phyloP scores from a whole-genome alignment of 2,113 vertebrate genomes.

The Odocoileus virginianus region DNA sequence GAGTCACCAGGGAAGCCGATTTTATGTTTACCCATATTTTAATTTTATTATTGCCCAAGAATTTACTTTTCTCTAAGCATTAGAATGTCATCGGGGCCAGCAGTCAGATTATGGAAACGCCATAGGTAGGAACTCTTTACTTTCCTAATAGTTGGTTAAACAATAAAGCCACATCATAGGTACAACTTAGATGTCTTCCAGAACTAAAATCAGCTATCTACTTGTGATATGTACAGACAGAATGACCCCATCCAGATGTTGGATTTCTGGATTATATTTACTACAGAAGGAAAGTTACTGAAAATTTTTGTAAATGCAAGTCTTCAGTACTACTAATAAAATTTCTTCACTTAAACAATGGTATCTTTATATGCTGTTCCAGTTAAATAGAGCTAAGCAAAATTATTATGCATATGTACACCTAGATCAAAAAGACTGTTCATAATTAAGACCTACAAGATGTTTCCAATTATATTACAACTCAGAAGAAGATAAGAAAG shows the following conservation, averaged over 20 bases:
- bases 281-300: background rate
- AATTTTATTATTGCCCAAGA: background rate
- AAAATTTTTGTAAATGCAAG: background rate
- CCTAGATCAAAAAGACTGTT: background rate
- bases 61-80: background rate
- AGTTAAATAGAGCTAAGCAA: background rate
- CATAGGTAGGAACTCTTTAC: background rate
- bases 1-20: background rate
- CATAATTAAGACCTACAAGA: background rate
- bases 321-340: background rate
- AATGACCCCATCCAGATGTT: accelerated
- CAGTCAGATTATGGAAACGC: background rate
- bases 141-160: background rate
- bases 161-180: background rate
- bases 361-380: background rate
- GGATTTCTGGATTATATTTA: background rate
- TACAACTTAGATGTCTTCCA: background rate
- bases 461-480: background rate
- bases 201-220: accelerated
- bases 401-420: background rate
- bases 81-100: background rate
- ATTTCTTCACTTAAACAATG: background rate
- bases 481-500: background rate
- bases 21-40: background rate
- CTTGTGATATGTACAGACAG: accelerated